Percentiles rank a stretch among this genome's conserved stretches.
These are phyloP conservation scores for Picathartes gymnocephalus DNA, from an alignment of 2,113 vertebrate genomes.

Conservation along the genomic window DNA sequence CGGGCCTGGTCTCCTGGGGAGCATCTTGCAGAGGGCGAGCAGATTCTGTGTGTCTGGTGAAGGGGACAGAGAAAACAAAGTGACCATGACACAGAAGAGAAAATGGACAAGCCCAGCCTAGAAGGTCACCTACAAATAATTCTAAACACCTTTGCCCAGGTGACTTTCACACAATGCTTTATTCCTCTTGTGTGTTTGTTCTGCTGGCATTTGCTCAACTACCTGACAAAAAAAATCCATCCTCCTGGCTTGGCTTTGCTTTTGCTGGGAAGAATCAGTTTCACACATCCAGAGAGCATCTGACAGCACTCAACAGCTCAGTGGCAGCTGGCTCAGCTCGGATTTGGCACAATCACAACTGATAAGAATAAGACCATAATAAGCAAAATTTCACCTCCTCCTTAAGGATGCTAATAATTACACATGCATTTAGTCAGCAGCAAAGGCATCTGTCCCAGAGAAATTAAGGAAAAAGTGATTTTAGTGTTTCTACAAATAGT, in stretches of 20 bases:
- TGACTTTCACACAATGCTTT: background rate
- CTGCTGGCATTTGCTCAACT: background rate
- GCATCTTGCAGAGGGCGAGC: conserved; percentile 57
- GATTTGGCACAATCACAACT: background rate
- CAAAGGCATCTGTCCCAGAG: background rate
- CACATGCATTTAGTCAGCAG: background rate
- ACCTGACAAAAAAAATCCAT: background rate
- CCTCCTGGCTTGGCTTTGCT: background rate
- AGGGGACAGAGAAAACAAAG: background rate
- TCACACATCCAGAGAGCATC: background rate
- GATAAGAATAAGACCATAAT: background rate
- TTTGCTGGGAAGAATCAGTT: background rate
- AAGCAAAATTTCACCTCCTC: background rate
- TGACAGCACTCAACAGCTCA: background rate
- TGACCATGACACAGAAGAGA: background rate
- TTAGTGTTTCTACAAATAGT: background rate
- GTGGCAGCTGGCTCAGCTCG: background rate
- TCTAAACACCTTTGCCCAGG: background rate
- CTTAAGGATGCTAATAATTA: background rate
- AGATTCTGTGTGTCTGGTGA: conserved; percentile 31
- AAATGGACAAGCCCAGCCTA: background rate
- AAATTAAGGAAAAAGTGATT: background rate
- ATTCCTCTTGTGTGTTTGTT: background rate
- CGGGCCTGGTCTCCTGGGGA: conserved; percentile 54
- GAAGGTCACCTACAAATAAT: background rate